Conservation (phyloP, 1,140 invertebrate species). For the Marisa cornuarietis region DNA sequence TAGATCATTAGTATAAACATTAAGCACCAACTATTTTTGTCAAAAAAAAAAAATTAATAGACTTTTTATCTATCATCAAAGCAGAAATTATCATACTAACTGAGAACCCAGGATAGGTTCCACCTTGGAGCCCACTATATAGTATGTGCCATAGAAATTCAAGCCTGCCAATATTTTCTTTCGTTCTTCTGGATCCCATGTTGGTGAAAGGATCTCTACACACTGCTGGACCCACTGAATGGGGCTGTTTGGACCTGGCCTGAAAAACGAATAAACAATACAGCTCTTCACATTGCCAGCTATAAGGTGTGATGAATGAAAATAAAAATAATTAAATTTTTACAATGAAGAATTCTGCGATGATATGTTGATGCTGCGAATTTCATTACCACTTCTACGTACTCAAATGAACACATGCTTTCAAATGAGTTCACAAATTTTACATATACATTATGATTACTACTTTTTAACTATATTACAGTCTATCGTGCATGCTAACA, state of each 20-base stretch:
- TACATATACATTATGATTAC: no score
- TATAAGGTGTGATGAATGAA: no score
- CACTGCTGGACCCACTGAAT: constrained; percentile 83
- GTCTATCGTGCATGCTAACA: no score
- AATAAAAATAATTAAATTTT: no score
- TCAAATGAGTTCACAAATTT: no score
- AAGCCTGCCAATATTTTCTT: constrained; percentile 86
- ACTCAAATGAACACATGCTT: no score
- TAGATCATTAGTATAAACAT: background rate
- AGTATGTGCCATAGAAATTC: constrained; percentile 95
- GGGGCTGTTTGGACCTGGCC: constrained; percentile 83
- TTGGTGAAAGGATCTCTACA: constrained; percentile 76
- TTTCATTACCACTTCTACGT: no score
- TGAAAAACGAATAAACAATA: constrained; percentile 32
- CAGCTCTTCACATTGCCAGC: background rate
- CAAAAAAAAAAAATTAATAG: background rate
- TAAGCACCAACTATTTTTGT: no score
- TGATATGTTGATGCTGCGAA: no score
- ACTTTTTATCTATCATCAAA: background rate
- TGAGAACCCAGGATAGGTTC: constrained; percentile 82
- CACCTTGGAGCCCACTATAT: constrained; percentile 75
- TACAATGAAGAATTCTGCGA: no score
- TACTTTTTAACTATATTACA: no score
- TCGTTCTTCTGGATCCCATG: constrained; percentile 69
- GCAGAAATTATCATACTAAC: constrained; percentile 72